Conservation (phyloP, 2,113 vertebrate genomes). For the Percopsis transmontana region DNA sequence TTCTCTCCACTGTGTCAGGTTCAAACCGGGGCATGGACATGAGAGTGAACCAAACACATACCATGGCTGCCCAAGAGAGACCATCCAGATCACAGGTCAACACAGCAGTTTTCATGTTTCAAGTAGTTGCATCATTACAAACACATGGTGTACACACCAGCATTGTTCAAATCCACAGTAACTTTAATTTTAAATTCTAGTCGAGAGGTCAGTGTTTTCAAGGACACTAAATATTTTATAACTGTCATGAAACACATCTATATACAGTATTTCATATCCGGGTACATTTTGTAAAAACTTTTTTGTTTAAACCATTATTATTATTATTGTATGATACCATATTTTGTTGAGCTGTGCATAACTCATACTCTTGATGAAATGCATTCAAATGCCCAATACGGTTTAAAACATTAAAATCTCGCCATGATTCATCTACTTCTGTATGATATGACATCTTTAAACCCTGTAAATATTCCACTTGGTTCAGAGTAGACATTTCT, state of each 20-base stretch:
- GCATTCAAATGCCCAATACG: neutral
- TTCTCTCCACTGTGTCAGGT: slow-evolving; percentile 8
- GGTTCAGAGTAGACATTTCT: no score
- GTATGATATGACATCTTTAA: neutral
- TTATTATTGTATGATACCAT: neutral
- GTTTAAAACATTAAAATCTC: no score
- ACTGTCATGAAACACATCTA: no score
- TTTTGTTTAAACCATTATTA: neutral
- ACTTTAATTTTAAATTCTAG: slow-evolving; percentile 5
- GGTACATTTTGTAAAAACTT: slow-evolving; percentile 1
- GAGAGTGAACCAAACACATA: slow-evolving; percentile 5
- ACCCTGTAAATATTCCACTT: neutral
- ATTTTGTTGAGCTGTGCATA: slow-evolving; percentile 4
- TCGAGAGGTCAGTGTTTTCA: slow-evolving; percentile 1
- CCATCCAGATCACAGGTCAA: slow-evolving; percentile 9
- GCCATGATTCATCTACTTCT: no score
- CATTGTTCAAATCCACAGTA: no score
- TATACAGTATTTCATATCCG: neutral
- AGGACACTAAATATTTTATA: neutral
- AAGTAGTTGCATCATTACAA: slow-evolving; percentile 11
- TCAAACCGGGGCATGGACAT: slow-evolving; percentile 9
- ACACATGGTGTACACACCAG: no score
- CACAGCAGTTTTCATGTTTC: slow-evolving; percentile 15
- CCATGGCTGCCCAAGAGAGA: slow-evolving; percentile 19
- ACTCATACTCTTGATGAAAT: neutral